Conservation (phyloP, 2,888 invertebrate genomes). For the Aelia acuminata region DNA sequence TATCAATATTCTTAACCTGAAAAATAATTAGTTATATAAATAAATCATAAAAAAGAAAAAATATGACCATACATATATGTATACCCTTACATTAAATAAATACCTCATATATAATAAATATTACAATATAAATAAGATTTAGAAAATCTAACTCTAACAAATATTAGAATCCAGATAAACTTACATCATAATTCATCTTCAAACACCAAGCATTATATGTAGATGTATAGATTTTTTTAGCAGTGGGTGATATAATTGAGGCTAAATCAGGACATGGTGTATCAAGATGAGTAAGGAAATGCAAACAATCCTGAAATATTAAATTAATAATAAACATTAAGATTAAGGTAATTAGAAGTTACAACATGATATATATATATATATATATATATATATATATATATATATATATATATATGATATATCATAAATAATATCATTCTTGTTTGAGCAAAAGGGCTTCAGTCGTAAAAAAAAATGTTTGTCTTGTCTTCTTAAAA, state of each 20-base stretch:
- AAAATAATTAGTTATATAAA: not conserved
- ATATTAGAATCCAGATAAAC: not conserved
- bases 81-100: no score
- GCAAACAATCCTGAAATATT: constrained; percentile 25
- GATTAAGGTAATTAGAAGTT: no score
- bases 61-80: no score
- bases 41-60: no score
- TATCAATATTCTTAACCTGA: not conserved
- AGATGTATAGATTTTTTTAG: not conserved
- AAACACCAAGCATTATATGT: not conserved
- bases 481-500: no score
- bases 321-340: not conserved
- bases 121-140: no score
- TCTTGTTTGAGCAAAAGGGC: no score
- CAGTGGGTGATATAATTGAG: not conserved
- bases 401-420: not conserved
- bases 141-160: not conserved
- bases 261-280: not conserved
- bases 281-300: constrained; percentile 16
- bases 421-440: no score
- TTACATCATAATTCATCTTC: not conserved
- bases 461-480: no score
- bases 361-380: not conserved
- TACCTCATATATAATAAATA: no score
- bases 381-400: not conserved